Evolutionary conservation across 2,797 vertebrate genomes (phyloP).

Genomic region (Anomalospiza imberbis): DNA sequence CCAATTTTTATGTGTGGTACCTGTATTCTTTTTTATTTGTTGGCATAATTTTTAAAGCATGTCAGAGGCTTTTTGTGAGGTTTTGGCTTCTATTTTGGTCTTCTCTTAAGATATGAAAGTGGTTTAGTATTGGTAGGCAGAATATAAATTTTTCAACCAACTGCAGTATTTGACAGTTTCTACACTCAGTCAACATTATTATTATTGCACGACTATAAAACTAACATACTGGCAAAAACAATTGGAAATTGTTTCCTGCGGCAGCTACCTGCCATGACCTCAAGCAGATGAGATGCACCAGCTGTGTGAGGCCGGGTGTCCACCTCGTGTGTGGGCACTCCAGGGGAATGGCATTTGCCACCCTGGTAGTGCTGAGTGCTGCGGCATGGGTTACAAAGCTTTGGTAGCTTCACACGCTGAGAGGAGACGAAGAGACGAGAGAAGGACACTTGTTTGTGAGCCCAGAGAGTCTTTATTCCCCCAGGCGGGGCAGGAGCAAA

Average conservation of each 20-base stretch:
- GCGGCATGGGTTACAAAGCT: too few species aligned
- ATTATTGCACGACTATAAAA: neutral
- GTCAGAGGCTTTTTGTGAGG: neutral
- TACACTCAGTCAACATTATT: neutral
- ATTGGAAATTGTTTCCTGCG: neutral
- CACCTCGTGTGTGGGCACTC: too few species aligned
- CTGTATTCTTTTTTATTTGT: neutral
- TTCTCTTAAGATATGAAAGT: neutral
- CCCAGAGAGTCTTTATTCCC: too few species aligned
- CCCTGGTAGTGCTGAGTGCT: too few species aligned
- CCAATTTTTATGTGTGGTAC: neutral
- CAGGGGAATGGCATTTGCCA: too few species aligned
- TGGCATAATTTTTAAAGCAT: neutral
- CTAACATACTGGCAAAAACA: neutral
- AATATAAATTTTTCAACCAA: neutral
- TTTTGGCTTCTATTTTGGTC: neutral
- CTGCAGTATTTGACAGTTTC: neutral
- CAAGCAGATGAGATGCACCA: too few species aligned
- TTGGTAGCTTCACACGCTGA: too few species aligned
- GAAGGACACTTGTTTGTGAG: too few species aligned
- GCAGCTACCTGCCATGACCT: too few species aligned
- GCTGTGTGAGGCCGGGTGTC: too few species aligned
- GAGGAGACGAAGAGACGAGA: too few species aligned
- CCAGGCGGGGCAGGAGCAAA: too few species aligned
- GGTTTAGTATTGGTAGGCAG: neutral